These are phyloP conservation scores for Guaruba guarouba DNA, from an alignment of 2,113 vertebrate species.

Conservation along the genomic window DNA sequence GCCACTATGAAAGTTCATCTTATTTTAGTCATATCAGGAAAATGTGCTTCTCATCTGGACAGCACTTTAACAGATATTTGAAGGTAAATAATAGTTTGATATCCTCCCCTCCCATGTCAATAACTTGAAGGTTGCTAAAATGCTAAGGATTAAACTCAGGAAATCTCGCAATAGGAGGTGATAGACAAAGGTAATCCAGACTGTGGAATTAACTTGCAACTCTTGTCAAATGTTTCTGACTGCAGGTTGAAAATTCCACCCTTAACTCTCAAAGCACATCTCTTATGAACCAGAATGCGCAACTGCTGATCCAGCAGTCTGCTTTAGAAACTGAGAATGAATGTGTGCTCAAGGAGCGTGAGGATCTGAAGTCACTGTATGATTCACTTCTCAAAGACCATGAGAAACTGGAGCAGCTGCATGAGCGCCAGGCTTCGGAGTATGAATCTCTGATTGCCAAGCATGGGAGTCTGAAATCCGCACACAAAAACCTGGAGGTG, in stretches of 20 bases:
- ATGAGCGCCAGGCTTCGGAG: constrained; percentile 90
- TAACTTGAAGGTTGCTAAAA: background rate
- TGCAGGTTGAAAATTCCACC: constrained; percentile 94
- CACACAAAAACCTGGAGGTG: constrained; percentile 91
- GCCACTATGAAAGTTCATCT: background rate
- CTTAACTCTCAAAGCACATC: constrained; percentile 90
- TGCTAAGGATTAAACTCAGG: background rate
- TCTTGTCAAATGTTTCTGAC: background rate
- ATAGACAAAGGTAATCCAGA: background rate
- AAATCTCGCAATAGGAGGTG: background rate
- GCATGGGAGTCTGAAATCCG: constrained; percentile 89
- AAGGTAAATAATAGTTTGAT: background rate
- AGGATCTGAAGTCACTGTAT: constrained; percentile 88
- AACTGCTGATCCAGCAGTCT: constrained; percentile 90
- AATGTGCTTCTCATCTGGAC: background rate
- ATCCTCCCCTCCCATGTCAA: background rate
- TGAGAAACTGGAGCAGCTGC: constrained; percentile 91
- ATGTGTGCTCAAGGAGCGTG: constrained; percentile 83
- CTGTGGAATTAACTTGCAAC: background rate
- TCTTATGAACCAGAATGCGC: constrained; percentile 93
- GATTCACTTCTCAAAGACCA: constrained; percentile 92
- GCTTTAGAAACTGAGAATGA: constrained; percentile 90
- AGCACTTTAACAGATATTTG: background rate
- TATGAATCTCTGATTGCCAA: constrained; percentile 92
- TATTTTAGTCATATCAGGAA: background rate